Base-by-base conservation (phyloP, 2,888 invertebrate species). In the Machimus atricapillus region DNA sequence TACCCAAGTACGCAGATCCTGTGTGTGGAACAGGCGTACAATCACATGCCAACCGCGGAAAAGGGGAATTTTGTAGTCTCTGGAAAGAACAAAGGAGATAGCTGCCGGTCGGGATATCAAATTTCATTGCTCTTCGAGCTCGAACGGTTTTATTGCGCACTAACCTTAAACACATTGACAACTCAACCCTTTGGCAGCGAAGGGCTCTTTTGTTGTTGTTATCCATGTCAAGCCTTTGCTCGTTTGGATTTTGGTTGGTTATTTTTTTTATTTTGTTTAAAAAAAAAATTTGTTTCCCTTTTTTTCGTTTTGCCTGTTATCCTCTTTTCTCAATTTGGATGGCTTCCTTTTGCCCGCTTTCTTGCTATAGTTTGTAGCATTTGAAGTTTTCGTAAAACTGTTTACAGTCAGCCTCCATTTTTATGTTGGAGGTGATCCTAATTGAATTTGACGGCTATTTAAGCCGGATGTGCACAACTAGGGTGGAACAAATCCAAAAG, bases 151-250 rank as follows among this genome's bases (percentile, higher is more conserved):
- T 89, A 89, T 87, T 89, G 89, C 89, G 89, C 89, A 89, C 87
- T 89, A 87, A 87, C 88, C 89, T 89, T 89, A 89, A 89, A 88
- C 88, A 87, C 88, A 89, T 88, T 88, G 89, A 89, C 88, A 89
- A 88, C 87, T 88, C 56, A 87, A 85, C 85, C 85, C 85, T 85
- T 85, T 85, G 73, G 85, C 73, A 85, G 74, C 85, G 23, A 85
- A 85, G 74, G 85, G 85, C 85, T 43, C 58, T 43, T 37, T 85
- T 85, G 85, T 85, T 83, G 73, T 85, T 85, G 43, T 74, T 85
- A 74, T 85, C 74, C 66, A 66, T 83, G 82, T 82, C 66, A 52
- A 31, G 37, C 34, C 31, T 66, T 66, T 66, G 66, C 66, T 66
- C 27, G 66, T 66, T 66, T 66, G 66, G 27, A 66, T 66, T 66